These are phyloP conservation scores for Lepidochrysops patricia DNA, from an alignment of 2,888 invertebrate genomes.

Conservation along the genomic window DNA sequence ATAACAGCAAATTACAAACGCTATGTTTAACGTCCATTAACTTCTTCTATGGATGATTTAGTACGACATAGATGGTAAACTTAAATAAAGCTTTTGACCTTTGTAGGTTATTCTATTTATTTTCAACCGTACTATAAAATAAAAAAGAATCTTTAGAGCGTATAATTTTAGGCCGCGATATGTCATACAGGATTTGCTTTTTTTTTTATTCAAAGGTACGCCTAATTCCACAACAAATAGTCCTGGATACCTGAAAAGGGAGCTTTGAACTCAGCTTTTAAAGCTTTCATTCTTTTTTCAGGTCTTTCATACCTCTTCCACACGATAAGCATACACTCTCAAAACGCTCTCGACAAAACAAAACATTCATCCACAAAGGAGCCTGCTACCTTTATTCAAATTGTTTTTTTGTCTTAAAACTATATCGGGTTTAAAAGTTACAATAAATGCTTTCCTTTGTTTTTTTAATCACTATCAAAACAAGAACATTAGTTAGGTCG, in stretches of 20 bases:
- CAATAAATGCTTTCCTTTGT: no score
- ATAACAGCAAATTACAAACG: background rate
- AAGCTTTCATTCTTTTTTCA: background rate
- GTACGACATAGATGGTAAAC: no score
- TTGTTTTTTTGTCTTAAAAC: background rate
- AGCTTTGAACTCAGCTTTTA: background rate
- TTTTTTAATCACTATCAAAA: no score
- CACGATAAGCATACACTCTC: background rate
- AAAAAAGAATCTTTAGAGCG: no score
- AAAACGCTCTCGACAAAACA: constrained; percentile 7
- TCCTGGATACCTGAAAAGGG: background rate
- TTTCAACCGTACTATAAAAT: no score
- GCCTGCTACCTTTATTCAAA: background rate
- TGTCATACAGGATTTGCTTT: background rate
- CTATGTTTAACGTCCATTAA: background rate
- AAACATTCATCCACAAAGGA: background rate
- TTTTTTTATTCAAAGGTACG: background rate
- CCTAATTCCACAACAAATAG: background rate
- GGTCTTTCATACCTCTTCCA: background rate
- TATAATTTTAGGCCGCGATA: background rate
- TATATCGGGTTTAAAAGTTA: no score
- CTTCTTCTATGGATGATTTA: background rate
- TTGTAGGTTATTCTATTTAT: no score
- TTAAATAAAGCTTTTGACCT: background rate
- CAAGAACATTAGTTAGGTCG: no score